These are phyloP conservation scores for Brachystomella parvula DNA, from an alignment of 1,140 invertebrate genomes.

Conservation along the genomic window DNA sequence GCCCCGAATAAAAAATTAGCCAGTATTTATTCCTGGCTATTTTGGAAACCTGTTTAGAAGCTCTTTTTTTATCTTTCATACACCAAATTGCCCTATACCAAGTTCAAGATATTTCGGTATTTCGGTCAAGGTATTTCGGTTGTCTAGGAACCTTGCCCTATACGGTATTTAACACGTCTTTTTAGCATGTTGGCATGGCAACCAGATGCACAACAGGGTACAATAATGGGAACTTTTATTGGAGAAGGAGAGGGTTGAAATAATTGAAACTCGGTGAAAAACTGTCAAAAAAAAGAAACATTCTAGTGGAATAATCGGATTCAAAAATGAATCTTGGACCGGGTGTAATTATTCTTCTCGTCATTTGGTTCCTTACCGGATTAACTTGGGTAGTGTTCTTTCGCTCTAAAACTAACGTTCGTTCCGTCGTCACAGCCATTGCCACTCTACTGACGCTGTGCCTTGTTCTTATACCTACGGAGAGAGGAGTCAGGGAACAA, in stretches of 20 bases:
- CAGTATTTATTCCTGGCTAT: too few relatives aligned
- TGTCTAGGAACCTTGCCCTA: too few relatives aligned
- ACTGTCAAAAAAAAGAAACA: background rate
- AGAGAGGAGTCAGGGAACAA: constrained; percentile 3
- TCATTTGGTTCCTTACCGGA: constrained; percentile 24
- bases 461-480: constrained; percentile 26
- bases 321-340: constrained; percentile 20
- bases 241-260: too few relatives aligned
- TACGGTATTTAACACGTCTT: background rate
- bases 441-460: constrained; percentile 15
- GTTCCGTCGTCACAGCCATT: constrained; percentile 9
- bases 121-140: too few relatives aligned
- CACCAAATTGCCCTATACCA: too few relatives aligned
- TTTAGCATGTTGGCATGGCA: background rate
- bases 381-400: constrained; percentile 28
- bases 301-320: too few relatives aligned
- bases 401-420: constrained; percentile 12
- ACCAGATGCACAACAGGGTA: background rate
- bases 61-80: too few relatives aligned
- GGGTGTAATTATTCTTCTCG: constrained; percentile 25
- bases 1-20: too few relatives aligned
- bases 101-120: too few relatives aligned
- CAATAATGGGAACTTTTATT: background rate
- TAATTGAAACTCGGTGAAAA: background rate
- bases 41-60: too few relatives aligned